Base-by-base conservation (phyloP, 2,113 vertebrate species). In the Corythaeola cristata region DNA sequence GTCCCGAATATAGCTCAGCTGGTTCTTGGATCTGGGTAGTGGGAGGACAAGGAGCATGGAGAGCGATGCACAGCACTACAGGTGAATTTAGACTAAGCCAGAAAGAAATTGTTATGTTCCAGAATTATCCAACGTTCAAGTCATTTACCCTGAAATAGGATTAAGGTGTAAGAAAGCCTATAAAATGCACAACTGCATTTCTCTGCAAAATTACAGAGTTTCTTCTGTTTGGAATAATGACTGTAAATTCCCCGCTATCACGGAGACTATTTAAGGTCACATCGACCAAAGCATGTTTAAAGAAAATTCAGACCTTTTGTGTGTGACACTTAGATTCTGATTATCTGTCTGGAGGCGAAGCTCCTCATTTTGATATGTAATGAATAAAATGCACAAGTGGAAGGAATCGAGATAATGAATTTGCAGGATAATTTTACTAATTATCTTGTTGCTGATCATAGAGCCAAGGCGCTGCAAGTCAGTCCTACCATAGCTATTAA, bases 401-500 rank as follows among this genome's bases (percentile, higher is more conserved):
- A 97, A 97, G 91, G 96, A 97, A 97, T 97, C 91, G 97, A 95
- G 97, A 94, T 97, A 97, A 97, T 97, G 95, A 97, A 96, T 98
- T 97, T 95, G 79, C 73, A 75, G 90, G 92, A 93, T 98, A 96
- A 98, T 97, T 98, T 96, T 92, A 90, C 96, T 98, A 97, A 97
- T 98, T 97, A 97, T 94, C 94, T 76, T 83, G 86, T 97, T 97
- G 95, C 89, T 97, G 82, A 96, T 97, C 89, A 50, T 84, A 86
- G 93, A 96, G 89, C 86, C 50, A 74, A 93, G 83, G 93, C 59
- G 3, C 81, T 92, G 90, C 55, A 91, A 97, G 94, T 97, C 94
- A 97, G 58, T 97, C 85, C 56, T 94, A 39, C 91, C 69, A 69
- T 79, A 87, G 45, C 91, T 96, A 96, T 90, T 97, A 93, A 93